Evolutionary conservation across 2,888 invertebrate species (phyloP), one percentile per base, ranked within the genome.

Genomic region (Pseudococcus longispinus): DNA sequence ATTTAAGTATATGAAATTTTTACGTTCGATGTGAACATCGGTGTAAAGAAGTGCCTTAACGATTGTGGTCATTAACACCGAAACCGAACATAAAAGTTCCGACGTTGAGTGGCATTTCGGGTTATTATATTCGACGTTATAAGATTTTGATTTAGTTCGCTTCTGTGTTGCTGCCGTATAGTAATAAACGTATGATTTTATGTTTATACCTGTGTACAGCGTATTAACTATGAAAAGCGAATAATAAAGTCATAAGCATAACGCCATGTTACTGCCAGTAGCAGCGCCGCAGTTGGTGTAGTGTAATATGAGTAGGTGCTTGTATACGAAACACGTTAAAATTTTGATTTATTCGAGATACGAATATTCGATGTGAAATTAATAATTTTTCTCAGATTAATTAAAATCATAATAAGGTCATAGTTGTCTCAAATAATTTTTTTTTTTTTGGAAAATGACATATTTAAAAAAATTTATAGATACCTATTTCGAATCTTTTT

Each of bases 151-250:
- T 80, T 80, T 80, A 80, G 77, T 42, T 80, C 77, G 77, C 77
- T 80, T 80, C 77, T 80, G 77, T 80, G 42, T 80, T 42, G 77
- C 42, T 80, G 20, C n/a, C 15, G 20, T 60, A 20, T 60, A 11
- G 77, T 80, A 80, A 80, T 80, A 80, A 80, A 80, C 77, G 77
- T 80, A 80, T 80, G 77, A 80, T 80, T 80, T 80, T 80, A 80
- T 42, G 77, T 42, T 80, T 80, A 37, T 80, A 80, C 77, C 77
- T 80, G 77, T 80, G 26, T 20, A 42, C 42, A n/a, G 77, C 32
- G 77, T 80, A 80, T 80, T 42, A 80, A 80, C 42, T 80, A 37
- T 29, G 70, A 80, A 42, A 80, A 42, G 77, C 42, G 42, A 80
- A 80, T 74, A 74, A 74, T 80, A 80, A 80, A 80, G 77, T 18